Percentiles rank a stretch among this genome's conserved stretches.
Evolutionary conservation across 2,888 invertebrate genomes (phyloP).

Genomic region (Aphidoletes aphidimyza): DNA sequence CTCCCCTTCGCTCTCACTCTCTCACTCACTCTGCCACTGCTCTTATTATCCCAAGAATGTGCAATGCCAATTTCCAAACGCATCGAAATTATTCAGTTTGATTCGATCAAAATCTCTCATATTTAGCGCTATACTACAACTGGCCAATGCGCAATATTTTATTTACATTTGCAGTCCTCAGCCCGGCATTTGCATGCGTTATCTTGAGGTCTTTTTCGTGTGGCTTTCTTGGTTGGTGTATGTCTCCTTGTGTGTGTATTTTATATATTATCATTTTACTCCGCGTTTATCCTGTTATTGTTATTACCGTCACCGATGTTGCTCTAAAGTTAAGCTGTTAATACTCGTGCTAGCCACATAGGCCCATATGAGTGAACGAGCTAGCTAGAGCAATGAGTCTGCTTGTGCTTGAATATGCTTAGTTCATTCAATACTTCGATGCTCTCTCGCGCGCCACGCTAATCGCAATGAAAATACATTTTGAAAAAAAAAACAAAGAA

Average conservation of each 20-base stretch:
- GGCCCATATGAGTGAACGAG: too few species aligned
- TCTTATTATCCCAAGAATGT: too few species aligned
- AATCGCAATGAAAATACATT: slow-evolving; percentile 47
- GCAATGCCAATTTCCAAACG: slow-evolving; percentile 32
- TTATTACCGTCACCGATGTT: background rate
- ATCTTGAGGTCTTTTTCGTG: slow-evolving; percentile 17
- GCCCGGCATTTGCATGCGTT: slow-evolving; percentile 24
- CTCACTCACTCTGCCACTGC: background rate
- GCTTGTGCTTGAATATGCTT: background rate
- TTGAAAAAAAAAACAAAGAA: too few species aligned
- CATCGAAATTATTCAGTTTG: background rate
- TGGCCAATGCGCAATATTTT: background rate
- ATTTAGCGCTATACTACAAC: background rate
- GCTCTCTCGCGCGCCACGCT: too few species aligned
- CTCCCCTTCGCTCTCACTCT: background rate
- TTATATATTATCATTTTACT: background rate
- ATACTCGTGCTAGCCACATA: background rate
- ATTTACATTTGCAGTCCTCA: background rate
- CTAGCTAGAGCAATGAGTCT: too few species aligned
- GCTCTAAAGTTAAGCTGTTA: slow-evolving; percentile 1
- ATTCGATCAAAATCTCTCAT: slow-evolving; percentile 29
- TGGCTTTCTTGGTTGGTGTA: background rate
- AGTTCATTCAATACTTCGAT: too few species aligned
- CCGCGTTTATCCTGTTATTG: background rate
- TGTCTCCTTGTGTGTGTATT: background rate